Evolutionary conservation across 53 echinoderm and acorn worm genomes (phyloP), one percentile per base, ranked within the genome.

Genomic region (Apostichopus leukothele): DNA sequence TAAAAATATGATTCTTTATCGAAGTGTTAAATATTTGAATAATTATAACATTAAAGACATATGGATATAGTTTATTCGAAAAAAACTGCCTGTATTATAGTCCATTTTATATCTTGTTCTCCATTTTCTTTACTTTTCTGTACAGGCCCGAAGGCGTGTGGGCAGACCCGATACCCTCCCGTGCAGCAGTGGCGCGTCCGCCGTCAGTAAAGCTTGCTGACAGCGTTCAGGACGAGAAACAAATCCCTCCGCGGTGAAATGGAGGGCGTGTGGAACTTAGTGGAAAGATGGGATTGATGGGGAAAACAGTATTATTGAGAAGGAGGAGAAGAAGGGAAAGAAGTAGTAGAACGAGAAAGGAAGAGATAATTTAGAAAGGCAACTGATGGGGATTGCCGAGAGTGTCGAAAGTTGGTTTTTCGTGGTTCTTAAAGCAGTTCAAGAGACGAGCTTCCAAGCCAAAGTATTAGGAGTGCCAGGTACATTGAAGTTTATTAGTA

Each of bases 131-230:
- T 84, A 59, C 84, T 6, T 11, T 67, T 20, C 68, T 26, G 12
- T 63, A 9, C 89, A 89, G 89, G 78, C 89, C 77, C 77, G 89
- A 78, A 77, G 89, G 89, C 89, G 89, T 26, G 89, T 76, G 19
- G 89, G 89, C 23, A 71, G 78, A 78, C 89, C 89, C 9, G 89
- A 89, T 78, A 74, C 63, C 39, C 27, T 89, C 25, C 89, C 89
- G 39, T 89, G 89, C 67, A 89, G 77, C 63, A 89, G 89, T 25
- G 89, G 77, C 8, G 89, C 89, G 21, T 51, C 89, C 9, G 63
- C 89, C 53, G 74, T 87, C 53, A 87, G 88, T 19, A 87, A 87
- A 75, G 88, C 88, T 25, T 87, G 88, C 75, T 87, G 88, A 87
- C 52, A 23, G 8, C 23, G 11, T 8, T 16, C 21, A 0, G 4